phyloP scores from a whole-genome alignment of 2,113 vertebrate species.

The Bos javanicus region DNA sequence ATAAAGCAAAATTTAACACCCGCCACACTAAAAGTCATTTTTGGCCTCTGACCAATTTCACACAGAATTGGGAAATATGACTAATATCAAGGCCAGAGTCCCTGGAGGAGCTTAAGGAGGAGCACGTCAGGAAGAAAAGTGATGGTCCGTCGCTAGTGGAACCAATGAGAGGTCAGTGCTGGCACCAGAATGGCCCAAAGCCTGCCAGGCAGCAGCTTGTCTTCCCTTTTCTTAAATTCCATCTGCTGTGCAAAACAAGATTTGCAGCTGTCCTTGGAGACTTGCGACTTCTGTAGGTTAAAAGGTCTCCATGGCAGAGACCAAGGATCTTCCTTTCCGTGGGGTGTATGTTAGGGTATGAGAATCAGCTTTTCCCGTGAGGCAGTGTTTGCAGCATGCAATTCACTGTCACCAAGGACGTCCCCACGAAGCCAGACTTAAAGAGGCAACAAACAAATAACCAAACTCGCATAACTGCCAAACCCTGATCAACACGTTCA shows the following conservation, averaged over 20 bases:
- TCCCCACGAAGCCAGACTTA: neutral
- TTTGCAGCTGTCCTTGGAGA: neutral
- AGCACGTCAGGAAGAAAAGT: conserved; percentile 17
- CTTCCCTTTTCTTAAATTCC: neutral
- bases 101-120: conserved; percentile 20
- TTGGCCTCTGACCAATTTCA: conserved; percentile 68
- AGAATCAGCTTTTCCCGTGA: neutral
- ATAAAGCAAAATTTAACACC: conserved; percentile 70
- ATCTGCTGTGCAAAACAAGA: neutral
- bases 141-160: neutral
- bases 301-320: neutral
- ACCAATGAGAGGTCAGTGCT: neutral
- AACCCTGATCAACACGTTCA: neutral
- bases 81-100: conserved; percentile 53
- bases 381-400: rapidly evolving
- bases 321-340: neutral
- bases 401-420: neutral
- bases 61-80: conserved; percentile 69
- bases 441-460: neutral
- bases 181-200: neutral
- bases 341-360: neutral
- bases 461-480: neutral
- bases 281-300: neutral
- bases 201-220: neutral
- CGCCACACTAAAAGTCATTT: conserved; percentile 64